Evolutionary conservation across 1,140 invertebrate genomes (phyloP).

Genomic region (Chironomus striatipennis): DNA sequence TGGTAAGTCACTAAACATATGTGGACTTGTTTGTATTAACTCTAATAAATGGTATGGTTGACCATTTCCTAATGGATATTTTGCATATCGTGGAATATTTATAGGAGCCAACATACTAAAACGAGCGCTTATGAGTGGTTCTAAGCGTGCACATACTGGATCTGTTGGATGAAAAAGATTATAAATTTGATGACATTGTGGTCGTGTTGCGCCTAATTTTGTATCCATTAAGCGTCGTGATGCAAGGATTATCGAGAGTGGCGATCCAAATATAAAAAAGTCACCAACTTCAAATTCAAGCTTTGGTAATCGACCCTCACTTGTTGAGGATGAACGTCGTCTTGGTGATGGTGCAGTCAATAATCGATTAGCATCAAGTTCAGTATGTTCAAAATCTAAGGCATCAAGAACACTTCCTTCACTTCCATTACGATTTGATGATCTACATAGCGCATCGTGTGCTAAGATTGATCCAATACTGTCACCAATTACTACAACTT

Average conservation of each 20-base stretch:
- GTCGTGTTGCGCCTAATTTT: constrained; percentile 31
- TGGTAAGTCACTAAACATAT: constrained; percentile 70
- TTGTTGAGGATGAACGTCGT: constrained; percentile 64
- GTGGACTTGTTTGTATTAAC: constrained; percentile 81
- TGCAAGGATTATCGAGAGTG: constrained; percentile 84
- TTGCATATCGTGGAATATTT: constrained; percentile 89
- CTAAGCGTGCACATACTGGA: constrained; percentile 84
- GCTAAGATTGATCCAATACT: constrained; percentile 85
- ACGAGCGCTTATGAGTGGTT: constrained; percentile 85
- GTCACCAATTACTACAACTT: constrained; percentile 80
- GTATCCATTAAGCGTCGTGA: constrained; percentile 51
- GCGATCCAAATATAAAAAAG: constrained; percentile 96
- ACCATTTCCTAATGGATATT: constrained; percentile 96
- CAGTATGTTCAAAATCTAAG: constrained; percentile 31
- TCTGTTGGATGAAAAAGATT: constrained; percentile 98
- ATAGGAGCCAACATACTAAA: constrained; percentile 88
- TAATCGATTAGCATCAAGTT: constrained; percentile 37
- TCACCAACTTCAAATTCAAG: constrained; percentile 92
- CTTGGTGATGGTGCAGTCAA: constrained; percentile 57
- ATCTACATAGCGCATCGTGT: constrained; percentile 81
- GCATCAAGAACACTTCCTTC: constrained; percentile 32
- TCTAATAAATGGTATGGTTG: constrained; percentile 90
- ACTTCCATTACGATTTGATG: constrained; percentile 30
- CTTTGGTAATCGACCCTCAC: constrained; percentile 61
- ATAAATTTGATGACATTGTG: constrained; percentile 71